These are phyloP conservation scores for Rynchops niger DNA, from an alignment of 2,113 vertebrate species.

Conservation along the genomic window DNA sequence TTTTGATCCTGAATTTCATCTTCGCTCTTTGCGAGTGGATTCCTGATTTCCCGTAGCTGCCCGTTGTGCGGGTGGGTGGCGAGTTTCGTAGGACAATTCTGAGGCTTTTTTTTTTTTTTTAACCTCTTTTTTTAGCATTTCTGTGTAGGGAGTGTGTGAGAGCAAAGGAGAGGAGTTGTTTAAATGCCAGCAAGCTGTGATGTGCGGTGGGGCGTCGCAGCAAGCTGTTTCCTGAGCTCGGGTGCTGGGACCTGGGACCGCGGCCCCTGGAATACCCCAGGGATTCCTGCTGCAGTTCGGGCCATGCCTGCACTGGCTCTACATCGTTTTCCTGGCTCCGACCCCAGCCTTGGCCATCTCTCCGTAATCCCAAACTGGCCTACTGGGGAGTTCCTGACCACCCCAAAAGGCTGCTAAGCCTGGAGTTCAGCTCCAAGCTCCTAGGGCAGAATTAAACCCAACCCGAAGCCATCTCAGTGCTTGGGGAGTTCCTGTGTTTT, in stretches of 20 bases:
- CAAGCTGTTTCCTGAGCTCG: not conserved
- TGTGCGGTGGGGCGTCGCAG: accelerated
- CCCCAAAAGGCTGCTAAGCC: not conserved
- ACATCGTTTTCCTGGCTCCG: accelerated
- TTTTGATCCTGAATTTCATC: not conserved
- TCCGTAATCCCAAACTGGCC: not conserved
- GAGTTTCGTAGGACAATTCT: not conserved
- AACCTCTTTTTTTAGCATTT: not conserved
- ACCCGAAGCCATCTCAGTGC: not conserved
- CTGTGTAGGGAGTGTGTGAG: not conserved
- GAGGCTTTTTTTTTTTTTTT: no score
- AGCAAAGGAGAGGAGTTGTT: not conserved
- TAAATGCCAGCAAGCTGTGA: not conserved
- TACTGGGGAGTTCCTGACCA: accelerated
- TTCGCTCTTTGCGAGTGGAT: not conserved
- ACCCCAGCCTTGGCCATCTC: not conserved
- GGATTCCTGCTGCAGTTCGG: not conserved
- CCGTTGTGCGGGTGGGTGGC: accelerated
- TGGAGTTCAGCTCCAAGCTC: not conserved
- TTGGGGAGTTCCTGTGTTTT: accelerated
- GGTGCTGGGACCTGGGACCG: accelerated
- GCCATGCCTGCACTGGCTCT: accelerated
- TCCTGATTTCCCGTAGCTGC: not conserved
- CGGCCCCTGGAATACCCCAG: not conserved
- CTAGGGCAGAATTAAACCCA: not conserved